Conservation (phyloP, 2,888 invertebrate species). For the Mythimna vitellina region DNA sequence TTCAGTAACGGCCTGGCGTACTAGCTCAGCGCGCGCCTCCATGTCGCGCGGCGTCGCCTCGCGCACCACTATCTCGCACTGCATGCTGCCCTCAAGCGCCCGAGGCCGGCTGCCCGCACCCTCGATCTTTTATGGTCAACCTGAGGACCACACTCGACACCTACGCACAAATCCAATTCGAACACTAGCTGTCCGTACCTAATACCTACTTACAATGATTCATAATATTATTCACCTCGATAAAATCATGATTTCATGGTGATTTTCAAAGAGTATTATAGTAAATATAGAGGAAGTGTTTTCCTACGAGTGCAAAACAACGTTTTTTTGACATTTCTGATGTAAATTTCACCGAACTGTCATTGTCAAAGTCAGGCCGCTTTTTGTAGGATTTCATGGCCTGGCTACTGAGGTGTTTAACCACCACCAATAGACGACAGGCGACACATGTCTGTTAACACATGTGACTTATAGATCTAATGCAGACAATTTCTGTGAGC, state of each 20-base stretch:
- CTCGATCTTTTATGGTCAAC: background rate
- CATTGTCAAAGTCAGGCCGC: too few species aligned
- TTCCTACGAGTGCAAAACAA: too few species aligned
- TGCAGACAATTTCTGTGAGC: too few species aligned
- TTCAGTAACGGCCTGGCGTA: constrained; percentile 65
- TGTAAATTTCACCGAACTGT: too few species aligned
- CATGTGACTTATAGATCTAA: too few species aligned
- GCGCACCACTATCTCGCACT: constrained; percentile 70
- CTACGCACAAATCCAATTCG: background rate
- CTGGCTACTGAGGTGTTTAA: too few species aligned
- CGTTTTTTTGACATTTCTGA: too few species aligned
- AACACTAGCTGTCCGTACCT: background rate
- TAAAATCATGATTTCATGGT: background rate
- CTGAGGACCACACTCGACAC: background rate
- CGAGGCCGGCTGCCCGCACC: background rate
- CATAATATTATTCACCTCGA: background rate
- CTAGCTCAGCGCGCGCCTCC: constrained; percentile 70
- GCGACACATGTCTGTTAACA: too few species aligned
- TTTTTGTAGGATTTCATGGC: too few species aligned
- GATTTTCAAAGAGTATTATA: too few species aligned
- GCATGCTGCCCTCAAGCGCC: constrained; percentile 35
- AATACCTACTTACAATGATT: background rate
- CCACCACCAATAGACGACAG: too few species aligned
- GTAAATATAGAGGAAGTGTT: too few species aligned
- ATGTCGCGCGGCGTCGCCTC: constrained; percentile 69